Evolutionary conservation across 2,113 vertebrate species (phyloP).

Genomic region (Alces alces): DNA sequence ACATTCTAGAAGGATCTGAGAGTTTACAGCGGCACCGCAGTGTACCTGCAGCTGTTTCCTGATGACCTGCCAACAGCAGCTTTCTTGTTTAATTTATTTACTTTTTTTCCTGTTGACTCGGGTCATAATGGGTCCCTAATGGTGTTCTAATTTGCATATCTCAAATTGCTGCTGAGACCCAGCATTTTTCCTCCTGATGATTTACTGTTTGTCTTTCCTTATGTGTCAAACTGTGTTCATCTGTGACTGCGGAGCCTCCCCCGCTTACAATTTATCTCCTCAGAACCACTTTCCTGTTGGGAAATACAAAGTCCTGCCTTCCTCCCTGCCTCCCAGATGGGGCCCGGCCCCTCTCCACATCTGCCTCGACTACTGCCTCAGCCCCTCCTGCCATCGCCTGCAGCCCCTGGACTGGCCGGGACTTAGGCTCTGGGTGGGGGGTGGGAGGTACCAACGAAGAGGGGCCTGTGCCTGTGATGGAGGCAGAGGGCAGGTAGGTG

Average conservation of each 20-base stretch:
- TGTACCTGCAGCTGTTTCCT: neutral
- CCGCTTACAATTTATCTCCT: neutral
- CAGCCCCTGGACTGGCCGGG: neutral
- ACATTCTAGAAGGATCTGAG: constrained; percentile 5
- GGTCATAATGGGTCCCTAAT: constrained; percentile 38
- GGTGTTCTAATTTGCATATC: constrained; percentile 47
- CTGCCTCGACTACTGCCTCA: neutral
- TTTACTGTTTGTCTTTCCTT: constrained; percentile 27
- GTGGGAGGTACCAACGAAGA: neutral
- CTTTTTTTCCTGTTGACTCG: constrained; percentile 37
- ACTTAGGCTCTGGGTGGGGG: neutral
- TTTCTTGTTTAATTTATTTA: constrained; percentile 58
- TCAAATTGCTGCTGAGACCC: constrained; percentile 50
- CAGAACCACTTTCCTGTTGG: neutral
- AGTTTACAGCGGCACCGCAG: neutral
- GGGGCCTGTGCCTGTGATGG: neutral
- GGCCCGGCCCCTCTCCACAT: neutral
- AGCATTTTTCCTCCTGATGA: constrained; percentile 37
- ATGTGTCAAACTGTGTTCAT: constrained; percentile 25
- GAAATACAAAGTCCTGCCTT: neutral
- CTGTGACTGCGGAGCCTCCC: neutral
- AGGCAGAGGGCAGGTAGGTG: neutral
- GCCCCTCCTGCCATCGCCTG: too few relatives aligned
- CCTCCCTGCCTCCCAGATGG: neutral
- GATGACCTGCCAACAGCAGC: neutral